A percentile compares a stretch with the other conserved stretches of the same genome.
These are phyloP conservation scores for Macrophya alboannulata DNA, from an alignment of 2,888 invertebrate species.

Conservation along the genomic window DNA sequence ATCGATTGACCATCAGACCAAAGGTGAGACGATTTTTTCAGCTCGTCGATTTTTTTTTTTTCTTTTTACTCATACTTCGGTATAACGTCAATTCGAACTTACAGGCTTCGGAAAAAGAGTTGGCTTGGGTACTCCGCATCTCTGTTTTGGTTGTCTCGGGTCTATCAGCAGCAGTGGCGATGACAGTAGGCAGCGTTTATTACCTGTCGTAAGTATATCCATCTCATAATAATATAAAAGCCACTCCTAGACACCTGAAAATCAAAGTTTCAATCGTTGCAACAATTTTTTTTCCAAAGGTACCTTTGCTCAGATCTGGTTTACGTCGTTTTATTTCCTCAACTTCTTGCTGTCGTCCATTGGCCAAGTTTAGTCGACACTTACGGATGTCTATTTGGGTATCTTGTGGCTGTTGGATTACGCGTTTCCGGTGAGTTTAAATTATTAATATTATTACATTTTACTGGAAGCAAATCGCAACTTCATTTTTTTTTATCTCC, in stretches of 20 bases:
- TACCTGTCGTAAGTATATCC: slow-evolving; percentile 78
- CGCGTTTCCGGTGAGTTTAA: slow-evolving; percentile 79
- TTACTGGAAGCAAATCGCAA: not conserved
- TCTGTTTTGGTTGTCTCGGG: slow-evolving; percentile 84
- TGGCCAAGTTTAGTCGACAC: slow-evolving; percentile 85
- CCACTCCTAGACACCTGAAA: not conserved
- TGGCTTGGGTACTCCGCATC: slow-evolving; percentile 86
- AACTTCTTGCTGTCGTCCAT: slow-evolving; percentile 86
- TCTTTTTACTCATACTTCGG: not conserved
- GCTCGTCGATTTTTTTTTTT: not conserved
- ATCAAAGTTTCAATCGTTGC: slow-evolving; percentile 9
- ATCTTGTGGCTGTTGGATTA: slow-evolving; percentile 80
- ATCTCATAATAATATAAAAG: not conserved
- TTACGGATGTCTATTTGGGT: slow-evolving; percentile 85
- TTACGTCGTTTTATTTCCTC: slow-evolving; percentile 88
- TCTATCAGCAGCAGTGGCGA: slow-evolving; percentile 84
- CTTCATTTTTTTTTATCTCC: not conserved
- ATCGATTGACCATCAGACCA: slow-evolving; percentile 85
- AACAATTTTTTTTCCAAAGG: slow-evolving; percentile 68
- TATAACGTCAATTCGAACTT: slow-evolving; percentile 14
- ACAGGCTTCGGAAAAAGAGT: slow-evolving; percentile 86
- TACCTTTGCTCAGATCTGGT: slow-evolving; percentile 87
- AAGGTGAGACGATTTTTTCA: slow-evolving; percentile 79
- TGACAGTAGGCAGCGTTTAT: slow-evolving; percentile 86
- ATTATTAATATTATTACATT: not conserved